A percentile compares a stretch with the other conserved stretches of the same genome.
These are phyloP conservation scores for Drosophila athabasca DNA, from an alignment of 1,140 invertebrate genomes.

Conservation along the genomic window DNA sequence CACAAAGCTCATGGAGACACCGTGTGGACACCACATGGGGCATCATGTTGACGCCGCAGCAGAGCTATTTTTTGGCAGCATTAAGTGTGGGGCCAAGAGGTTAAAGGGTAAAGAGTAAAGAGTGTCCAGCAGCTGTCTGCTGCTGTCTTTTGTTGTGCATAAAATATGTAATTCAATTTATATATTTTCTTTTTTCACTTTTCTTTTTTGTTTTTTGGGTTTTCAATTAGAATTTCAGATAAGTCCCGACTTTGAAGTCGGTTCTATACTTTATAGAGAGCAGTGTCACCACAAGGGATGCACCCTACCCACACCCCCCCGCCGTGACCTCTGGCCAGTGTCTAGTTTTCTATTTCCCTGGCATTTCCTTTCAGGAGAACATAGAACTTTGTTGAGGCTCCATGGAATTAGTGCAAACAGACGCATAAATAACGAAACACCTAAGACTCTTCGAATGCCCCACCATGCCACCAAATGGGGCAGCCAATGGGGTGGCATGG, in stretches of 20 bases:
- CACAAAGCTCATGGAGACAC: conserved; percentile 14
- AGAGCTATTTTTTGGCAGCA: conserved; percentile 39
- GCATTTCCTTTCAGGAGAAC: neutral
- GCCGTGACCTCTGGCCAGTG: conserved; percentile 26
- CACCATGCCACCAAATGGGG: conserved; percentile 9
- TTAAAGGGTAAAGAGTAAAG: conserved; percentile 6
- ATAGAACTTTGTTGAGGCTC: neutral
- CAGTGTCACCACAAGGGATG: neutral
- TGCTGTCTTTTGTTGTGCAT: conserved; percentile 37
- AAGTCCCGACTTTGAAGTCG: conserved; percentile 63
- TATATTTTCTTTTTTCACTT: conserved; percentile 50
- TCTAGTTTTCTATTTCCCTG: neutral
- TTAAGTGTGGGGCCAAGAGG: conserved; percentile 13
- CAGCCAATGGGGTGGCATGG: neutral
- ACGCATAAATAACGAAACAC: conserved; percentile 74
- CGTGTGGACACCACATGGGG: conserved; percentile 15
- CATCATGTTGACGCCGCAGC: conserved; percentile 39
- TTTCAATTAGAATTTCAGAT: conserved; percentile 77
- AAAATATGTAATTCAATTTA: conserved; percentile 54
- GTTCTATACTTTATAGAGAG: conserved; percentile 30
- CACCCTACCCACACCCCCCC: neutral
- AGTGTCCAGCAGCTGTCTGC: neutral
- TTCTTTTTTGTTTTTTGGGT: conserved; percentile 55
- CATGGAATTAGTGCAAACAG: conserved; percentile 72
- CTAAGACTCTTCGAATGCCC: conserved; percentile 58